A percentile compares a stretch with the other conserved stretches of the same genome.
Evolutionary conservation across 2,888 invertebrate genomes (phyloP).

Genomic region (Cordilura impudica): DNA sequence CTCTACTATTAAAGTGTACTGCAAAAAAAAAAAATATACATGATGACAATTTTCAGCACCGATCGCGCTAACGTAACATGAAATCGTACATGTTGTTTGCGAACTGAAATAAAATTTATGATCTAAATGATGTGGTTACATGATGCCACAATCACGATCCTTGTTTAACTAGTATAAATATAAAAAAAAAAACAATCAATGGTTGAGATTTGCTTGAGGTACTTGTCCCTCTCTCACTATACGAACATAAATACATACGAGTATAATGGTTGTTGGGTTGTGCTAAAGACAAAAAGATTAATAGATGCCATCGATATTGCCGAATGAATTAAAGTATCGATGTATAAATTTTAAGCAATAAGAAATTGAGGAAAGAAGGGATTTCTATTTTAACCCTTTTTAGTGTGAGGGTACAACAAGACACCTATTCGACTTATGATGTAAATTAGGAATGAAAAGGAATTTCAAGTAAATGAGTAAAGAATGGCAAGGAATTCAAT

Average conservation of each 20-base stretch:
- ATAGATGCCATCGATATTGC: constrained; percentile 58
- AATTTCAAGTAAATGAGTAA: too few relatives aligned
- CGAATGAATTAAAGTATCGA: constrained; percentile 54
- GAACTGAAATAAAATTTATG: constrained; percentile 62
- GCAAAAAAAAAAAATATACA: constrained; percentile 31
- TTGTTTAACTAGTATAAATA: constrained; percentile 48
- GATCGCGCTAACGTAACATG: constrained; percentile 63
- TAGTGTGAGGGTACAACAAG: too few relatives aligned
- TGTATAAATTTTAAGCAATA: constrained; percentile 8
- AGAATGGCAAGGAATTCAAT: too few relatives aligned
- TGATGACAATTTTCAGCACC: constrained; percentile 62
- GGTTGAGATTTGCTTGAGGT: constrained; percentile 16
- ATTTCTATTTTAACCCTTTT: constrained; percentile 6
- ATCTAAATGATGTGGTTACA: constrained; percentile 66
- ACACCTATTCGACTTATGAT: too few relatives aligned
- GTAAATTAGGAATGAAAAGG: too few relatives aligned
- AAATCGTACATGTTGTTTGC: constrained; percentile 58
- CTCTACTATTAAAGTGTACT: constrained; percentile 30
- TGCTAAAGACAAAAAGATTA: constrained; percentile 49
- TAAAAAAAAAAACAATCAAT: constrained; percentile 26
- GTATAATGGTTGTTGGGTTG: constrained; percentile 30
- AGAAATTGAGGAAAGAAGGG: neutral
- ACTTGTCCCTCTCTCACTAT: neutral
- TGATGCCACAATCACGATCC: constrained; percentile 68
- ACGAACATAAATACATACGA: too few relatives aligned